phyloP scores from a whole-genome alignment of 2,797 vertebrate species.

The Myioborus melanocephalus region DNA sequence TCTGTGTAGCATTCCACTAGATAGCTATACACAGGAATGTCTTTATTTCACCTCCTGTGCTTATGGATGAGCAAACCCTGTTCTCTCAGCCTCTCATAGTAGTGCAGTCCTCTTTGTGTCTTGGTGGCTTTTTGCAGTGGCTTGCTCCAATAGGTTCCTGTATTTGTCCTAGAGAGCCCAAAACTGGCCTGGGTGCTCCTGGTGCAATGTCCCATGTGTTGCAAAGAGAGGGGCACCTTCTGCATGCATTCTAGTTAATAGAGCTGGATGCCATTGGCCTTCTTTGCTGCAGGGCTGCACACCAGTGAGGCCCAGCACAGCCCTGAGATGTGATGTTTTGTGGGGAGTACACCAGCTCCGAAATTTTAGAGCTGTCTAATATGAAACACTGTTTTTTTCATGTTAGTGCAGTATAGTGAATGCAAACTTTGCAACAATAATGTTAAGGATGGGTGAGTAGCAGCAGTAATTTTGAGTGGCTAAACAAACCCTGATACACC shows the following conservation, averaged over 20 bases:
- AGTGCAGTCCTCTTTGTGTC: not conserved
- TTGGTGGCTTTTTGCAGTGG: not conserved
- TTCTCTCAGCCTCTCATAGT: not conserved
- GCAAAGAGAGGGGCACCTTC: not conserved
- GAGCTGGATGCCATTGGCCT: not conserved
- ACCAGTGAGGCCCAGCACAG: not conserved
- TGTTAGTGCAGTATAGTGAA: not conserved
- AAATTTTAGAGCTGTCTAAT: not conserved
- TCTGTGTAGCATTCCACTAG: not conserved
- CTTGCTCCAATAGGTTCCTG: not conserved
- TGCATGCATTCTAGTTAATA: not conserved
- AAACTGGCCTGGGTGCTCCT: not conserved
- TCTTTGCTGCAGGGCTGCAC: not conserved
- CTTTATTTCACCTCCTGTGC: not conserved
- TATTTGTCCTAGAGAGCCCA: not conserved
- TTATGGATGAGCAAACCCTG: not conserved
- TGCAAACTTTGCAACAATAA: not conserved
- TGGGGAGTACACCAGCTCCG: not conserved
- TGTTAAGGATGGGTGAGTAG: not conserved
- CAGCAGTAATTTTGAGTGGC: not conserved
- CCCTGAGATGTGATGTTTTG: not conserved
- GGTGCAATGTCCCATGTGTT: not conserved
- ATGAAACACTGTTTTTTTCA: not conserved
- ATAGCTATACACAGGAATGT: not conserved
- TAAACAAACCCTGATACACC: not conserved